Conservation (phyloP, 2,113 vertebrate genomes). For the Eleginops maclovinus region DNA sequence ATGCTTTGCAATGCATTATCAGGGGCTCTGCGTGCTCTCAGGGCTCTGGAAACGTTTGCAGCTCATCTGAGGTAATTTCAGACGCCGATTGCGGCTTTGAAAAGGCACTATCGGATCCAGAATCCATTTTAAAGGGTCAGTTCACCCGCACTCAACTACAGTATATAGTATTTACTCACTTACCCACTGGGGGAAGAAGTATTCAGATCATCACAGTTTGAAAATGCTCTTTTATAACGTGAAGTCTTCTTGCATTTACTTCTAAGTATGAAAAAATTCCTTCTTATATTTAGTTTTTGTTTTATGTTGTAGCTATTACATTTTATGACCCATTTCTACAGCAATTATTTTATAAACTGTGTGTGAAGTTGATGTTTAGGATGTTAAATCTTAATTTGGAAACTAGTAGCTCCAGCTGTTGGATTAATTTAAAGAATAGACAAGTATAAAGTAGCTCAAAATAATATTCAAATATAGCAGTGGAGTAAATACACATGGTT, state of each 20-base stretch:
- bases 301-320: background rate
- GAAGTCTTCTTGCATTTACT: background rate
- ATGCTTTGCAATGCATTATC: constrained; percentile 61
- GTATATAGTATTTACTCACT: background rate
- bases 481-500: background rate
- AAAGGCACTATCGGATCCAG: constrained; percentile 29
- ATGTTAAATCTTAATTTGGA: background rate
- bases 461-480: too few species aligned
- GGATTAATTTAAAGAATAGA: background rate
- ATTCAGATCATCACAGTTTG: background rate
- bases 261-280: too few species aligned
- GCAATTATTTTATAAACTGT: background rate
- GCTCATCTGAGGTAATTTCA: constrained; percentile 50
- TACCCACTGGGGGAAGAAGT: background rate
- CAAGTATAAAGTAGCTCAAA: too few species aligned
- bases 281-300: too few species aligned
- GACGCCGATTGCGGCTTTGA: constrained; percentile 35
- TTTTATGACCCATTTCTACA: background rate
- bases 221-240: background rate
- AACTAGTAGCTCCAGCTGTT: background rate
- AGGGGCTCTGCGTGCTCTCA: constrained; percentile 23
- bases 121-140: constrained; percentile 23
- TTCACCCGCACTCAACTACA: constrained; percentile 5
- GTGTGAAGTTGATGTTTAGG: too few species aligned
- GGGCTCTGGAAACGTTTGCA: constrained; percentile 39